These are phyloP conservation scores for Australoheros scitulus DNA, from an alignment of 2,113 vertebrate genomes.

Conservation along the genomic window DNA sequence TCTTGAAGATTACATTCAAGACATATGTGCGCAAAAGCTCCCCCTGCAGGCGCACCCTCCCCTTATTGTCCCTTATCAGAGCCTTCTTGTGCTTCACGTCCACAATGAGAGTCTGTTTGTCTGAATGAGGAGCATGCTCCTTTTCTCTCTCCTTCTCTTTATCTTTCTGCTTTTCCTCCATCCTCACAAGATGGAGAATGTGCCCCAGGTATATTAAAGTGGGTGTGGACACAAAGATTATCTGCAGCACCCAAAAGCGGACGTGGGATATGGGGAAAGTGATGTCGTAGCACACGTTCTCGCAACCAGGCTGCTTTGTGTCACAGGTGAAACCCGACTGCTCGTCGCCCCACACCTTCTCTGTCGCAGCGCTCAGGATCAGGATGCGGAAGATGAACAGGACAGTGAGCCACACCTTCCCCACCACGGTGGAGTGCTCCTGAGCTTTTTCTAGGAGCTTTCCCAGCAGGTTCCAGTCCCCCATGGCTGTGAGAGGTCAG, in stretches of 20 bases:
- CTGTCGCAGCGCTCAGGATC: slow-evolving; percentile 84
- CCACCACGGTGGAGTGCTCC: slow-evolving; percentile 87
- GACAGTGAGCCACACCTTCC: slow-evolving; percentile 88
- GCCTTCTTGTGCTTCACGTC: slow-evolving; percentile 51
- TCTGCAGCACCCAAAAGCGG: slow-evolving; percentile 91
- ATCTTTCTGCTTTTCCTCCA: slow-evolving; percentile 81
- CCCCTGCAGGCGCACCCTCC: slow-evolving; percentile 80
- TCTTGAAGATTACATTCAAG: slow-evolving; percentile 87
- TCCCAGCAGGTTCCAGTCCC: slow-evolving; percentile 88
- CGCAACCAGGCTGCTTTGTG: slow-evolving; percentile 88
- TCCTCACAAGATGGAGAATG: slow-evolving; percentile 85
- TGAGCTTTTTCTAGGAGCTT: slow-evolving; percentile 87
- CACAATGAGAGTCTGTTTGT: slow-evolving; percentile 55
- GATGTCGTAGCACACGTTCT: slow-evolving; percentile 88
- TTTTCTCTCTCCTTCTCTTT: slow-evolving; percentile 46
- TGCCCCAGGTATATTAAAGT: slow-evolving; percentile 88
- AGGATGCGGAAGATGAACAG: slow-evolving; percentile 89
- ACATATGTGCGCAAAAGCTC: slow-evolving; percentile 84
- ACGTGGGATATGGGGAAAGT: slow-evolving; percentile 91
- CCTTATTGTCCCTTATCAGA: slow-evolving; percentile 59
- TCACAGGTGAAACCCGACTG: slow-evolving; percentile 87
- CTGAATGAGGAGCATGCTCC: not conserved
- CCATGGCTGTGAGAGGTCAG: slow-evolving; percentile 78
- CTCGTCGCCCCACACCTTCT: slow-evolving; percentile 89
- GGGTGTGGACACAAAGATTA: slow-evolving; percentile 89